A percentile compares a stretch with the other conserved stretches of the same genome.
These are phyloP conservation scores for Paragorgia papillata DNA, from an alignment of 92 coral and sea anemone genomes.

Conservation along the genomic window DNA sequence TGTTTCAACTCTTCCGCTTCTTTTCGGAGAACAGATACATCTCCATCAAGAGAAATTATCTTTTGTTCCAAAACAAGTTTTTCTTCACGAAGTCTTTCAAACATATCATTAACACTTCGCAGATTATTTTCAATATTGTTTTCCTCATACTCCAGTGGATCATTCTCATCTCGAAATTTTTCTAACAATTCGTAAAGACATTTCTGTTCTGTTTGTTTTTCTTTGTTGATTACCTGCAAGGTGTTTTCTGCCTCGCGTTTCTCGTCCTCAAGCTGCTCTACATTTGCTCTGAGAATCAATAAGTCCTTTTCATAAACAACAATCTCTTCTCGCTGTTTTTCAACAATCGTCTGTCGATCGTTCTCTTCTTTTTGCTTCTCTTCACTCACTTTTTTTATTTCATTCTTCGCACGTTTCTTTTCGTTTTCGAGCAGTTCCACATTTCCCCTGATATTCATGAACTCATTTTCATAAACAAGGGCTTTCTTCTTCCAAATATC, in stretches of 20 bases:
- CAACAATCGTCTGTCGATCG: neutral
- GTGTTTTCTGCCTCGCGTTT: neutral
- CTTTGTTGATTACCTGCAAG: neutral
- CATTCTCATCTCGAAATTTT: neutral
- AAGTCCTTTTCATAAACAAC: neutral
- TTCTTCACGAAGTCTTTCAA: neutral
- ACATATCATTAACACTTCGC: neutral
- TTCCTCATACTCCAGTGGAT: neutral
- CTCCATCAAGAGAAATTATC: neutral
- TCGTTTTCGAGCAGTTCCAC: slow-evolving; percentile 11
- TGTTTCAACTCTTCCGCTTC: neutral
- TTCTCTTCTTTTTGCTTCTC: slow-evolving; percentile 3
- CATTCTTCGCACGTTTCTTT: neutral
- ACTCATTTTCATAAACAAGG: neutral
- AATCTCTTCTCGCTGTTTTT: neutral
- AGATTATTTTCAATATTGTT: neutral
- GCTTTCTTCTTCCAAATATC: neutral
- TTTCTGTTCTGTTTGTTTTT: neutral
- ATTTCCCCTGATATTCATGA: neutral
- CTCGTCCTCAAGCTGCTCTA: neutral
- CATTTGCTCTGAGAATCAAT: neutral
- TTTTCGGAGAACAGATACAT: neutral
- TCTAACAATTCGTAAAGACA: neutral
- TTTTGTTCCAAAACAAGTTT: neutral
- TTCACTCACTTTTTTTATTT: neutral